phyloP scores from a whole-genome alignment of 1,140 invertebrate species.

The Sweltsa coloradensis region DNA sequence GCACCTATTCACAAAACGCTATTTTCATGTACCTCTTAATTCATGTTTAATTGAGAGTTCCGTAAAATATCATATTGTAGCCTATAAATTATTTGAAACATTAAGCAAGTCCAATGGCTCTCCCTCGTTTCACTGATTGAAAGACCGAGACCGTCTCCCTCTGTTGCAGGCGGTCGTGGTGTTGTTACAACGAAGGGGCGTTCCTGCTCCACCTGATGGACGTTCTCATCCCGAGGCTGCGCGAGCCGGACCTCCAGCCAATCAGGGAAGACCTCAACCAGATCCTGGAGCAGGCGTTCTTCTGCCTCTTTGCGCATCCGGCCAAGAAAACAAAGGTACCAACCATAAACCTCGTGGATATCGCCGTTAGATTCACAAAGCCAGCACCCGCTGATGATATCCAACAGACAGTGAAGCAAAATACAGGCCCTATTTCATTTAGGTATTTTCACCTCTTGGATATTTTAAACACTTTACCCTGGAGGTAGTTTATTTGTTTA shows the following conservation, averaged over 20 bases:
- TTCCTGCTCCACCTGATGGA: conserved; percentile 67
- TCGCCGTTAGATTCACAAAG: too few relatives aligned
- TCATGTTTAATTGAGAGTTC: neutral
- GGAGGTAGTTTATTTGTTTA: too few relatives aligned
- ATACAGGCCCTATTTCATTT: too few relatives aligned
- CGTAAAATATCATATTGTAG: neutral
- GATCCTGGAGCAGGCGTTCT: conserved; percentile 77
- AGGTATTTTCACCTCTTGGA: too few relatives aligned
- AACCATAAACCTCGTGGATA: too few relatives aligned
- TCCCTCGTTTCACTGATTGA: too few relatives aligned
- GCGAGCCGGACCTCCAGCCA: conserved; percentile 32
- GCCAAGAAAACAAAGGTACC: conserved; percentile 54
- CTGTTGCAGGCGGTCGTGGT: conserved; percentile 49
- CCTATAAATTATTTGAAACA: neutral
- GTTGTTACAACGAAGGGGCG: conserved; percentile 58
- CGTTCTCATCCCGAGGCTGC: conserved; percentile 50
- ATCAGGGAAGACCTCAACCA: conserved; percentile 48
- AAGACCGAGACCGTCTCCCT: too few relatives aligned
- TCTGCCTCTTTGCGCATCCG: conserved; percentile 78
- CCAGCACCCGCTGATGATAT: neutral
- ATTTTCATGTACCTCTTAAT: neutral
- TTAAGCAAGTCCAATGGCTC: too few relatives aligned
- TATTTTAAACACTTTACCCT: too few relatives aligned
- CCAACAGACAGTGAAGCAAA: too few relatives aligned
- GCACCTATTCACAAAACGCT: too few relatives aligned